Conservation (phyloP, 37 sponge, comb jelly and placozoan species). For the Hexactinellida sp. region DNA sequence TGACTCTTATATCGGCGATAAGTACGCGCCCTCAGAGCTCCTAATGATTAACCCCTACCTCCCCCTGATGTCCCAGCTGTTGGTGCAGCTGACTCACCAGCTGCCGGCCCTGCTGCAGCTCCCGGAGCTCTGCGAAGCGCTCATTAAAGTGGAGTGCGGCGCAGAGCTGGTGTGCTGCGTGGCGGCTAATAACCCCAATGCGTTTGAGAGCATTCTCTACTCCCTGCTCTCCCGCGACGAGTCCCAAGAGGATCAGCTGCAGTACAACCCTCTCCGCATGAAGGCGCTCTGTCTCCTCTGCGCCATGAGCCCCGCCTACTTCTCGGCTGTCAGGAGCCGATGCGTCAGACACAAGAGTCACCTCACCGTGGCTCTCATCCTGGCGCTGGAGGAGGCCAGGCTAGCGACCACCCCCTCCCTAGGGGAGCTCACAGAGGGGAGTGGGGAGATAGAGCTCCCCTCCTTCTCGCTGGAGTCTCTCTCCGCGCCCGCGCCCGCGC, state of each 20-base stretch:
- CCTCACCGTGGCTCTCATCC: background rate
- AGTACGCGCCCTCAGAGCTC: background rate
- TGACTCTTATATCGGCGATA: background rate
- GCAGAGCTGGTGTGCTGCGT: background rate
- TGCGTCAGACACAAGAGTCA: background rate
- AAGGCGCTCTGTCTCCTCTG: background rate
- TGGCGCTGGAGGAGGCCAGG: background rate
- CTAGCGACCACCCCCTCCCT: background rate
- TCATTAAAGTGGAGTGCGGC: background rate
- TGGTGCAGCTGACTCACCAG: constrained; percentile 11
- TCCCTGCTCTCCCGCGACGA: background rate
- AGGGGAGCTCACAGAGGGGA: background rate
- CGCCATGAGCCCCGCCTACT: background rate
- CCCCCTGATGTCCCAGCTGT: background rate
- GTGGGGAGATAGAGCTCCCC: background rate
- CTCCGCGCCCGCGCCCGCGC: background rate
- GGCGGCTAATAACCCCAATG: background rate
- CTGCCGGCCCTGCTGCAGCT: background rate
- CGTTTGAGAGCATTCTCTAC: background rate
- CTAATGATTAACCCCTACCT: background rate
- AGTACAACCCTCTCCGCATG: background rate
- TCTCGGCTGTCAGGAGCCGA: background rate
- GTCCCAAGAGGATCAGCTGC: background rate
- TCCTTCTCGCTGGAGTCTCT: background rate
- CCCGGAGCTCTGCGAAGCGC: background rate